Evolutionary conservation across 2,113 vertebrate species (phyloP), one percentile per base, ranked within the genome.

Genomic region (Gobius niger): DNA sequence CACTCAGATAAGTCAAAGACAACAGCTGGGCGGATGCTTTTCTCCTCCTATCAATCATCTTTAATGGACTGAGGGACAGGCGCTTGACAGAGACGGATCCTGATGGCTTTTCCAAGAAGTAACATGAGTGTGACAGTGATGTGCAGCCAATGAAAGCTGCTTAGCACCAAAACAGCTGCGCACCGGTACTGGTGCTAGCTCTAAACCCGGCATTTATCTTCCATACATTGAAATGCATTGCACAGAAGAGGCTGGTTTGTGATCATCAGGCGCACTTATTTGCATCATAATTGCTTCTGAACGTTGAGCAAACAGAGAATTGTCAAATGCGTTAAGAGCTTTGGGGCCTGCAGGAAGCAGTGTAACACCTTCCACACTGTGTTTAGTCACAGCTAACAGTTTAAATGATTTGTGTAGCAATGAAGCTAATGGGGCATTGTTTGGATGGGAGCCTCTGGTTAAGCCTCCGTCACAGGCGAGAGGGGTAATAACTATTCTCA

Each of bases 61-160:
- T 90, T 91, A 93, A 92, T 91, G 91, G 87, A 90, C 77, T 91
- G 89, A 91, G 83, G 76, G 87, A 90, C 86, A 87, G 87, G 82
- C 80, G 67, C 73, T 63, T 85, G 89, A 93, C 87, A 92, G 87
- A 91, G 89, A 90, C 82, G 76, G 85, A 90, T 91, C 86, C 88
- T 90, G 85, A 91, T 88, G 87, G 87, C 85, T 88, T 87, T 86
- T 81, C 11, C 73, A 86, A 87, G 87, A 87, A 86, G 86, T 83
- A 90, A 90, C 90, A 89, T 10, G 81, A 83, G 81, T 82, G 70
- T 86, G 90, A 90, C 89, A 87, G 84, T 76, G 84, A 88, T 84
- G 86, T 71, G 83, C 77, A 81, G 77, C 83, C 82, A 88, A 70
- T 82, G 76, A 68, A 67, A 81, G 82, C 86, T 83, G 76, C 82